Conservation (phyloP, 2,888 invertebrate genomes). For the Callosobruchus maculatus region DNA sequence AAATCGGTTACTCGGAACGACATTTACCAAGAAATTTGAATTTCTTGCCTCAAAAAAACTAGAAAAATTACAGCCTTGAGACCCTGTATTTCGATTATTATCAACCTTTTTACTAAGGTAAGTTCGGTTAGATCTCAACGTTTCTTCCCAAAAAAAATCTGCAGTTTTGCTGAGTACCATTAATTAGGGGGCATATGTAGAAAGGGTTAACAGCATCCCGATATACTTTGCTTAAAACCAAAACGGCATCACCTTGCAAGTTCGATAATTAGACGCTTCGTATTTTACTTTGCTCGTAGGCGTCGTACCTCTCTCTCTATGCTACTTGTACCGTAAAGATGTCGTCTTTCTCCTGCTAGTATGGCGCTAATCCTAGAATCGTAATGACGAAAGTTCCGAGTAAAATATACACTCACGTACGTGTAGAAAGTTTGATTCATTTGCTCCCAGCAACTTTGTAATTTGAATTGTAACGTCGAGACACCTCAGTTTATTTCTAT, state of each 20-base stretch:
- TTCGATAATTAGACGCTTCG: slow-evolving; percentile 43
- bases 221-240: no score
- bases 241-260: slow-evolving; percentile 40
- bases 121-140: no score
- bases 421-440: slow-evolving; percentile 38
- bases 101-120: no score
- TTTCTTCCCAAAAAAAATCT: no score
- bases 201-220: no score
- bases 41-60: no score
- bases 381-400: slow-evolving; percentile 39
- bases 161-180: no score
- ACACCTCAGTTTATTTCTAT: slow-evolving; percentile 35
- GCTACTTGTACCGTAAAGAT: not conserved
- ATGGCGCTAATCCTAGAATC: slow-evolving; percentile 33
- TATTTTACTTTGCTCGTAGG: slow-evolving; percentile 40
- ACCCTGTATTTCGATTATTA: no score
- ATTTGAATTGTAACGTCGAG: slow-evolving; percentile 37
- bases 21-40: no score
- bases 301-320: slow-evolving; percentile 24
- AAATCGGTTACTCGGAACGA: no score
- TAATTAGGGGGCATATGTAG: no score
- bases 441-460: slow-evolving; percentile 34
- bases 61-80: no score
- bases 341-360: slow-evolving; percentile 27
- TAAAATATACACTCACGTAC: slow-evolving; percentile 34